A percentile compares a stretch with the other conserved stretches of the same genome.
Evolutionary conservation across 2,113 vertebrate species (phyloP).

Genomic region (Acanthisitta chloris): DNA sequence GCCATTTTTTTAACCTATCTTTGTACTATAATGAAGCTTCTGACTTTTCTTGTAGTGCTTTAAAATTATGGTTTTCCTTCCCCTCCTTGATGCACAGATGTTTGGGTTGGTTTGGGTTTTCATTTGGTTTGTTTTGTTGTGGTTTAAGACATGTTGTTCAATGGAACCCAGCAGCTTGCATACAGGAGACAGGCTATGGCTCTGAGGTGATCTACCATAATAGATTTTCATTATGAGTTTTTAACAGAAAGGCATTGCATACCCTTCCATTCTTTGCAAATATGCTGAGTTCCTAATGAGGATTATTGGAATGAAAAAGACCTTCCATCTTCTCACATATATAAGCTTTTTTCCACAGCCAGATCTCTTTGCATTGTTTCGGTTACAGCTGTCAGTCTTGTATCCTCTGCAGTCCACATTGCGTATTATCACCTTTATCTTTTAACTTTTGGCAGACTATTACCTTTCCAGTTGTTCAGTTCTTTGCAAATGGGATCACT

Average conservation of each 20-base stretch:
- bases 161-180: not conserved
- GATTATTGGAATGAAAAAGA: not conserved
- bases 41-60: not conserved
- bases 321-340: not conserved
- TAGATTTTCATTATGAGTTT: not conserved
- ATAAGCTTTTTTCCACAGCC: not conserved
- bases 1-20: not conserved
- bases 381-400: not conserved
- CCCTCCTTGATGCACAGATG: not conserved
- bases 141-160: not conserved
- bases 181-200: not conserved
- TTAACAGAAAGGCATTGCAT: not conserved
- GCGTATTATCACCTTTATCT: not conserved
- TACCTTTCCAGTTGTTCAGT: not conserved
- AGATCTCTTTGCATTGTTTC: not conserved
- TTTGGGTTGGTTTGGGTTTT: not conserved
- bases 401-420: not conserved
- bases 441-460: not conserved
- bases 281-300: not conserved
- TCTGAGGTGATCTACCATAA: not conserved
- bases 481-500: not conserved
- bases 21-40: not conserved
- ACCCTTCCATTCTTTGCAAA: not conserved
- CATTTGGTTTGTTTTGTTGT: not conserved
- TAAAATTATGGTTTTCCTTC: not conserved